Evolutionary conservation across 92 coral and sea anemone species (phyloP).

Genomic region (Phenganax stokvisi): DNA sequence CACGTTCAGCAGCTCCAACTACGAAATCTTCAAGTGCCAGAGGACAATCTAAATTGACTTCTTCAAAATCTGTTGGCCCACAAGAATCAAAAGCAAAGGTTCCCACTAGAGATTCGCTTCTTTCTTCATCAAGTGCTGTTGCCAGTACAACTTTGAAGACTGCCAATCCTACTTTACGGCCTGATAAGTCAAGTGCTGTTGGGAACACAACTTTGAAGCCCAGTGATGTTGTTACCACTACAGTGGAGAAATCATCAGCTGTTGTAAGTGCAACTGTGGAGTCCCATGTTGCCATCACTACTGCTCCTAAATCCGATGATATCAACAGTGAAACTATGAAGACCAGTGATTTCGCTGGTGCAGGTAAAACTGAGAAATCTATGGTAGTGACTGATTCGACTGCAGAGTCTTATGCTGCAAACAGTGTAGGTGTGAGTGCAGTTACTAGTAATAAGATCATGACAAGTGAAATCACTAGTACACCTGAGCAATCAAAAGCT

Average conservation of each 20-base stretch:
- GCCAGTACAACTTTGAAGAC: neutral
- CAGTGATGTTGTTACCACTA: neutral
- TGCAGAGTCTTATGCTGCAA: neutral
- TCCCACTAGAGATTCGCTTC: neutral
- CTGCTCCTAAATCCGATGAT: no score
- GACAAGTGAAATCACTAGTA: neutral
- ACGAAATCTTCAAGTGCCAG: slow-evolving; percentile 18
- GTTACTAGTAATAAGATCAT: neutral
- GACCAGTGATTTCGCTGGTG: no score
- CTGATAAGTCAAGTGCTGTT: neutral
- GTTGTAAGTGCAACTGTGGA: no score
- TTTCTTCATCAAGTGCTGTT: neutral
- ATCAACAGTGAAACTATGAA: no score
- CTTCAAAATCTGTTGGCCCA: slow-evolving; percentile 7
- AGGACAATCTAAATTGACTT: slow-evolving; percentile 15
- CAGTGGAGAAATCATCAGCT: neutral
- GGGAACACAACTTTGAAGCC: neutral
- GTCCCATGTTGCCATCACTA: no score
- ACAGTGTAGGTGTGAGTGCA: neutral
- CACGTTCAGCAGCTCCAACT: slow-evolving; percentile 44
- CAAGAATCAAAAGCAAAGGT: slow-evolving; percentile 4
- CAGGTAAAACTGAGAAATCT: no score
- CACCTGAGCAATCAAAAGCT: neutral
- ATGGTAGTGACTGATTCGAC: neutral
- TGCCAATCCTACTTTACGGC: neutral